A percentile compares a stretch with the other conserved stretches of the same genome.
These are phyloP conservation scores for Rotaria socialis DNA, from an alignment of 2,888 invertebrate genomes.

Conservation along the genomic window DNA sequence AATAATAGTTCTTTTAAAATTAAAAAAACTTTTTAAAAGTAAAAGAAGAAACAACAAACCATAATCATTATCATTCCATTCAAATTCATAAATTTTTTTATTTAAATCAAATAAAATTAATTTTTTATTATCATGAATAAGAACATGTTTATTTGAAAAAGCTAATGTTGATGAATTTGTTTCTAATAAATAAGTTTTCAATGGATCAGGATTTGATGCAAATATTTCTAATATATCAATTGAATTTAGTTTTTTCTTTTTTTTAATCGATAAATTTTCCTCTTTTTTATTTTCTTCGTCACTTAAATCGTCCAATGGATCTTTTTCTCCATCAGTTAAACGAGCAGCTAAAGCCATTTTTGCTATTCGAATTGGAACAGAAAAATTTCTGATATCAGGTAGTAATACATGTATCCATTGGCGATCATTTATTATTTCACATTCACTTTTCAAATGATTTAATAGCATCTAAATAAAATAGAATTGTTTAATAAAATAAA, in stretches of 20 bases:
- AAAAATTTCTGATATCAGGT: background rate
- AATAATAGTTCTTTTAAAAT: too few species aligned
- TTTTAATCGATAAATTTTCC: background rate
- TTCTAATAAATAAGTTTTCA: background rate
- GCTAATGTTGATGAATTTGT: conserved; percentile 31
- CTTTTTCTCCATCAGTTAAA: background rate
- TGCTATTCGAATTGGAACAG: background rate
- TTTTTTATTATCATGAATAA: conserved; percentile 23
- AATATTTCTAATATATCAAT: background rate
- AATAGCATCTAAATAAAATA: too few species aligned
- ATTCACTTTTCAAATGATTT: background rate
- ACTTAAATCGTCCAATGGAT: background rate
- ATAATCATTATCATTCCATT: conserved; percentile 24
- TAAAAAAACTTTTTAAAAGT: too few species aligned
- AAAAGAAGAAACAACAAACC: background rate
- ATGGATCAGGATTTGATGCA: background rate
- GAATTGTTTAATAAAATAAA: too few species aligned
- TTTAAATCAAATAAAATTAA: conserved; percentile 18
- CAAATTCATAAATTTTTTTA: background rate
- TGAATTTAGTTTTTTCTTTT: background rate
- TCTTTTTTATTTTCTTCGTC: background rate
- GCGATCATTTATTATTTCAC: background rate
- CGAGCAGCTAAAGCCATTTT: conserved; percentile 20
- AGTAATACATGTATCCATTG: background rate
- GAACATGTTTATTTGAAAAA: background rate